Base-by-base conservation (phyloP, 1,140 invertebrate species). In the Brevipalpus yothersi region DNA sequence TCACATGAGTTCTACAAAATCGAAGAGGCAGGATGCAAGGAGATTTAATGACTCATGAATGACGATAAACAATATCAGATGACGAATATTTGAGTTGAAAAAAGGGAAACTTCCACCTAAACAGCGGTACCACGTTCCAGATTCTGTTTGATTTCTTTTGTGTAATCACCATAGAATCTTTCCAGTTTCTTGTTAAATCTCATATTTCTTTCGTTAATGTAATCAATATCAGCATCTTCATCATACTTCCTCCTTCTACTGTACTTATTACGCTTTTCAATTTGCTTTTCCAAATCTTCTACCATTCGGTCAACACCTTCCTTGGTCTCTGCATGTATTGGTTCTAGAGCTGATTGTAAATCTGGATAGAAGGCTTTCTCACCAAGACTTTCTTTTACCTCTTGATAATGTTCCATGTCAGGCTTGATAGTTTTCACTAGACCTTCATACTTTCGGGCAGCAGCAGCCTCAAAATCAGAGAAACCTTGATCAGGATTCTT, bases 111-210 rank as follows among this genome's bases (percentile, higher is more conserved):
- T 31, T 31, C 31, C 49, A 53, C 56, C 64, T 80, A 98, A 64
- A 98, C 88, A 55, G 94, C 94, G 59, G 95, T 99, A 68, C 95
- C 95, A 72, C 95, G 76, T 71, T 99, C 95, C 69, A 99, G 76
- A 76, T 98, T 97, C 68, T 97, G 88, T 75, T 98, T 98, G 64
- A 96, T 98, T 73, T 99, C 95, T 39, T 84, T 80, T 0, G 95
- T 99, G 70, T 98, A 91, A 69, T 95, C 81, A 45, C 93, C 91
- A 75, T 98, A 99, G 72, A 92, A 98, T 58, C 92, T 76, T 69
- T 98, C 94, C 69, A 99, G 72, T 73, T 98, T 98, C 70, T 93
- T 86, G 74, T 99, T 99, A 74, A 98, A 99, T 66, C 90, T 93
- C 67, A 88, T 90, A 72, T 99, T 99, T 64, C 90, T 79, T 69